Percentiles rank a stretch among this genome's conserved stretches.
Conservation (phyloP, 2,113 vertebrate genomes). For the Jacana jacana region DNA sequence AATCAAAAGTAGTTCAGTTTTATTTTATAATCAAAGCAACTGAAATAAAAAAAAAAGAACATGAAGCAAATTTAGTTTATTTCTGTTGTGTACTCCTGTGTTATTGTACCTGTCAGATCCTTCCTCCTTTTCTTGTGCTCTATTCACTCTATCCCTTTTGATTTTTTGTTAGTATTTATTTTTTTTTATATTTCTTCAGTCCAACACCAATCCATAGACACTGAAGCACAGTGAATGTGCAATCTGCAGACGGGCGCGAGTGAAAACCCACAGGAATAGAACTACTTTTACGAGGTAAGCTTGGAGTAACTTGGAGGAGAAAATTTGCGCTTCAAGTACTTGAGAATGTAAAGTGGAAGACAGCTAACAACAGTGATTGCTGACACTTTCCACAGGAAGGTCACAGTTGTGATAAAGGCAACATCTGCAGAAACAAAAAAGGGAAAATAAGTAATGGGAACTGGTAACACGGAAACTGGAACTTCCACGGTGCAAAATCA, state of each 20-base stretch:
- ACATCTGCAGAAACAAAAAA: conserved; percentile 77
- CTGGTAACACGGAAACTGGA: background rate
- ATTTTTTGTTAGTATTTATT: background rate
- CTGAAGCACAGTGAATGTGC: conserved; percentile 47
- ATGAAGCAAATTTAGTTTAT: background rate
- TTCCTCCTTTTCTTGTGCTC: conserved; percentile 62
- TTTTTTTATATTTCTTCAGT: background rate
- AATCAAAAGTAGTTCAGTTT: background rate
- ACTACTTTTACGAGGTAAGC: conserved; percentile 82
- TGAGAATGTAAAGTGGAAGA: conserved; percentile 97
- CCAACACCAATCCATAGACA: background rate
- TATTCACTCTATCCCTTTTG: background rate
- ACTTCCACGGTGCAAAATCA: background rate
- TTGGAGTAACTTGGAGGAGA: conserved; percentile 98
- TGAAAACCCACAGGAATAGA: background rate
- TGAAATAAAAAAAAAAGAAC: background rate
- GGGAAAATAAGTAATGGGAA: background rate
- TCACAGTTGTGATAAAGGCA: conserved; percentile 90
- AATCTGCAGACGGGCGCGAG: conserved; percentile 1
- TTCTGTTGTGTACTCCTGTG: background rate
- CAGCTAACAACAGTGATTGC: conserved; percentile 96
- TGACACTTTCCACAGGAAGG: conserved; percentile 98
- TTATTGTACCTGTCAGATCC: background rate
- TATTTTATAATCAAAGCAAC: background rate
- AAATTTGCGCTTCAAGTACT: conserved; percentile 96